A percentile compares a stretch with the other conserved stretches of the same genome.
Evolutionary conservation across 2,797 vertebrate genomes (phyloP).

Genomic region (Kryptolebias ocellatus): DNA sequence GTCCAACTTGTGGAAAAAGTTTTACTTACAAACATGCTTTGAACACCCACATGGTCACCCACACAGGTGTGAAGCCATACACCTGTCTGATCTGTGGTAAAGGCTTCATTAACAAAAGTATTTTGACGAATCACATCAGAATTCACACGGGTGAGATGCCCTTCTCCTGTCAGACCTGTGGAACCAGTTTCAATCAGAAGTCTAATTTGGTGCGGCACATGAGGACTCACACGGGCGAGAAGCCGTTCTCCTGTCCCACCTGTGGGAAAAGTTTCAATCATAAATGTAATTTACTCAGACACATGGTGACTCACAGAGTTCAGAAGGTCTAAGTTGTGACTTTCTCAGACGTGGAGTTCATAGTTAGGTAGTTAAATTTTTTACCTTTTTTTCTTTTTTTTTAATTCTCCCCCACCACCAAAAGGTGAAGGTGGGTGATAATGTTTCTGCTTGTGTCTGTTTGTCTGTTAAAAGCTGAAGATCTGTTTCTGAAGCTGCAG

Average conservation of each 20-base stretch:
- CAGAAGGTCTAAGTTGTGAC: too few relatives aligned
- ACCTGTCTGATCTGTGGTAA: background rate
- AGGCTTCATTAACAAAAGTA: background rate
- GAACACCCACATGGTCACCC: background rate
- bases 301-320: background rate
- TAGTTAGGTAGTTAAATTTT: background rate
- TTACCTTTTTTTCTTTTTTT: too few relatives aligned
- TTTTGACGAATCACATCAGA: background rate
- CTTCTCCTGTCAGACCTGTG: background rate
- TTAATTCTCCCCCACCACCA: too few relatives aligned
- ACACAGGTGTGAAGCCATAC: background rate
- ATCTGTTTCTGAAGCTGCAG: too few relatives aligned
- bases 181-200: background rate
- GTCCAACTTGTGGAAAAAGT: background rate
- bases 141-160: constrained; percentile 1
- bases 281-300: background rate
- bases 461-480: too few relatives aligned
- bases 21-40: background rate
- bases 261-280: background rate
- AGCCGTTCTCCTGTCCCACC: background rate
- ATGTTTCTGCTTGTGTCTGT: too few relatives aligned
- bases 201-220: background rate
- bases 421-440: too few relatives aligned
- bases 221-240: background rate
- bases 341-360: too few relatives aligned